Evolutionary conservation across 2,113 vertebrate species (phyloP).

Genomic region (Syngnathus scovelli): DNA sequence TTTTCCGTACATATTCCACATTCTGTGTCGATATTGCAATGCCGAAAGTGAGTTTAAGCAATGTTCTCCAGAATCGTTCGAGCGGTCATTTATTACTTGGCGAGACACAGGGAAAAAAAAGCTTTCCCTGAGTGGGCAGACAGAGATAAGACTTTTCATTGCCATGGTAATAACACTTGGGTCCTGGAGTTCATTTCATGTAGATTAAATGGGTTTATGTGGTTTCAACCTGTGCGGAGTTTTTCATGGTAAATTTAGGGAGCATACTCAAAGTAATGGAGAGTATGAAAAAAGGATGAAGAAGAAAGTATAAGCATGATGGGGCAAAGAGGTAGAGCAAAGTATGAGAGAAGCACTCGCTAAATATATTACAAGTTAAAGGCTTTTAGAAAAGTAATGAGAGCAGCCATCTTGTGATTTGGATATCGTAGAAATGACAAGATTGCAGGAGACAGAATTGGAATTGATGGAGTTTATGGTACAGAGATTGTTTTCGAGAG

Average conservation of each 20-base stretch:
- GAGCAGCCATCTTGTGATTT: not conserved
- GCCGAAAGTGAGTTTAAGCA: slow-evolving; percentile 25
- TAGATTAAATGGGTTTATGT: slow-evolving; percentile 1
- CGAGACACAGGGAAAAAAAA: slow-evolving; percentile 2
- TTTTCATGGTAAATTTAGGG: not conserved
- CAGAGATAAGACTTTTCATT: slow-evolving; percentile 20
- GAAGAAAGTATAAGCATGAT: not conserved
- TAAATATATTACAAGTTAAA: not conserved
- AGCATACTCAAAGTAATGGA: not conserved
- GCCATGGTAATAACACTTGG: slow-evolving; percentile 8
- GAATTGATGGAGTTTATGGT: too few relatives aligned
- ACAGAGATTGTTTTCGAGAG: too few relatives aligned
- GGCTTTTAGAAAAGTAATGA: not conserved
- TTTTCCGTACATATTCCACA: slow-evolving; percentile 17
- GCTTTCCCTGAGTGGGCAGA: slow-evolving; percentile 8
- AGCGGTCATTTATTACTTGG: slow-evolving; percentile 11
- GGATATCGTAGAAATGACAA: not conserved
- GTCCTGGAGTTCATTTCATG: slow-evolving; percentile 2
- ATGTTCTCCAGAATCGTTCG: slow-evolving; percentile 14
- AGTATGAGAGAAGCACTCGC: not conserved
- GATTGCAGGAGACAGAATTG: not conserved
- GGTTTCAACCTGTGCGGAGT: slow-evolving; percentile 1
- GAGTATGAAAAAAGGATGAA: not conserved
- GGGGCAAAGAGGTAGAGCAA: not conserved
- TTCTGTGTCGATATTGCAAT: slow-evolving; percentile 28